Percentiles rank a stretch among this genome's conserved stretches.
Conservation (phyloP, 1,140 invertebrate species). For the fruit fly (Drosophila melanogaster) region DNA sequence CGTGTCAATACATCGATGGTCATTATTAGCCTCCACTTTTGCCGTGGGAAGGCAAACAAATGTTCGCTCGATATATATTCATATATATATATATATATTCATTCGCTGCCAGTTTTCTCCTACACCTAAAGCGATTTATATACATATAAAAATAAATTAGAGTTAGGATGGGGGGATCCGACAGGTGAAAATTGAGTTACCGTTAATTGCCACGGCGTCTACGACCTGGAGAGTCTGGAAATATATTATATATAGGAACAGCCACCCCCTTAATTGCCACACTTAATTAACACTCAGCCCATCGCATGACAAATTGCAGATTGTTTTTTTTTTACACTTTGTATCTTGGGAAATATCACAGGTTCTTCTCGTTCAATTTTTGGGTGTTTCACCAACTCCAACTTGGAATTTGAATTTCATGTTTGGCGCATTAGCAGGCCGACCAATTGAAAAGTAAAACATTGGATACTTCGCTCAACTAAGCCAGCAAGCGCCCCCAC, state of each 20-base stretch:
- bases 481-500: conserved; percentile 75
- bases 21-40: conserved; percentile 40
- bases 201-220: conserved; percentile 62
- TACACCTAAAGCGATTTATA: conserved; percentile 27
- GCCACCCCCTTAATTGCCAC: conserved; percentile 65
- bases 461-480: conserved; percentile 42
- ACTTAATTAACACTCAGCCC: conserved; percentile 64
- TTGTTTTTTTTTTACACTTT: conserved; percentile 27
- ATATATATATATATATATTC: conserved; percentile 44
- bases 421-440: conserved; percentile 70
- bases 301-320: conserved; percentile 36
- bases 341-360: conserved; percentile 11
- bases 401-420: conserved; percentile 48
- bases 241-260: conserved; percentile 5
- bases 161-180: conserved; percentile 44
- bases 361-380: background rate
- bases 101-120: conserved; percentile 42
- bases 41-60: conserved; percentile 70
- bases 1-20: conserved; percentile 21
- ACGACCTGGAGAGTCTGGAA: conserved; percentile 14
- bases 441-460: conserved; percentile 34
- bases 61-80: conserved; percentile 43
- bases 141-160: conserved; percentile 3
- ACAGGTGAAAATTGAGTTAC: conserved; percentile 74
- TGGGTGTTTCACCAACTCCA: conserved; percentile 36